These are phyloP conservation scores for Plecturocebus donacophilus DNA, from an alignment of 2,113 vertebrate genomes.

Conservation along the genomic window DNA sequence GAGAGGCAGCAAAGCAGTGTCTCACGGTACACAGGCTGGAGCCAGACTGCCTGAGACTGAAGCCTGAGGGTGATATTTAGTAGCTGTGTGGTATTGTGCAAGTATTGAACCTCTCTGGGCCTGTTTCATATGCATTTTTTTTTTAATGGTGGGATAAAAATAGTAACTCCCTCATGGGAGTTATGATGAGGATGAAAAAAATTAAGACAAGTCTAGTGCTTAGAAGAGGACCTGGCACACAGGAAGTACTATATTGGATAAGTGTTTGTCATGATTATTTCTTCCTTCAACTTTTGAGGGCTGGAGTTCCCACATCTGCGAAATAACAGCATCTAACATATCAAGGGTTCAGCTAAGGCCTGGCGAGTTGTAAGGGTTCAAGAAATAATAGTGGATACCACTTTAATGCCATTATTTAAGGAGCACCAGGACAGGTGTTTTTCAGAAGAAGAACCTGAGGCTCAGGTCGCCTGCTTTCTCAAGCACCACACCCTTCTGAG, in stretches of 20 bases:
- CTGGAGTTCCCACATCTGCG: background rate
- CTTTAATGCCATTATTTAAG: background rate
- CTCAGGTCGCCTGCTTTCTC: background rate
- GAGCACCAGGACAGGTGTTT: background rate
- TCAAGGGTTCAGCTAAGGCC: background rate
- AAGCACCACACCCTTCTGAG: background rate
- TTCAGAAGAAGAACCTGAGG: background rate
- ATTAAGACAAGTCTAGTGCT: background rate
- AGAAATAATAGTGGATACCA: background rate
- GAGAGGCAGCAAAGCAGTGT: background rate
- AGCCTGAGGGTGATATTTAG: background rate
- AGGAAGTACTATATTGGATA: background rate
- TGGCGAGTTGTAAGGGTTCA: background rate
- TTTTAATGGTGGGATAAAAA: background rate
- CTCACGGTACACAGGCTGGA: background rate
- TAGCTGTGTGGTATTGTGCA: background rate
- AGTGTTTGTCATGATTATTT: background rate
- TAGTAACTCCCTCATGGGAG: background rate
- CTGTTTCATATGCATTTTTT: background rate
- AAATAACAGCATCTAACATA: background rate
- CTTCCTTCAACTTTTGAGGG: background rate
- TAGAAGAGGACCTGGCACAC: background rate
- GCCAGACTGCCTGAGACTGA: rapidly evolving
- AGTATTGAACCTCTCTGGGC: background rate
- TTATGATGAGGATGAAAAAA: background rate